These are phyloP conservation scores for Oasisia sp. DNA, from an alignment of 2,888 invertebrate species.

Conservation along the genomic window DNA sequence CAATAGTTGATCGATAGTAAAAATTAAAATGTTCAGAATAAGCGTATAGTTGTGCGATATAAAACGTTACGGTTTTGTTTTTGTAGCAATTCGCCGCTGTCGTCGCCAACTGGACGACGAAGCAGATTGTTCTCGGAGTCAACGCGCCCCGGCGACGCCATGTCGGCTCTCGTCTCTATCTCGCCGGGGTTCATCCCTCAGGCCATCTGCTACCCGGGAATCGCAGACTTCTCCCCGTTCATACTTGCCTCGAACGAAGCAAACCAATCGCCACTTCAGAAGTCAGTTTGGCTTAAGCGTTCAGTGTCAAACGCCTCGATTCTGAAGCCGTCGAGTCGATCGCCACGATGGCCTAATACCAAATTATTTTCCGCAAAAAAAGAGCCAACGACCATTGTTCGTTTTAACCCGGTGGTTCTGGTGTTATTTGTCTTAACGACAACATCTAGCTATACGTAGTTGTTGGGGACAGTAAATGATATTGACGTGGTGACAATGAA, in stretches of 20 bases:
- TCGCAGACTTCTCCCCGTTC: neutral
- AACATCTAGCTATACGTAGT: too few species aligned
- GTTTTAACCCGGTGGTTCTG: neutral
- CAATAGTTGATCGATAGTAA: too few species aligned
- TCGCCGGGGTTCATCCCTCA: neutral
- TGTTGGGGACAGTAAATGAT: too few species aligned
- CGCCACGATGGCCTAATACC: neutral
- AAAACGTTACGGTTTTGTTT: too few species aligned
- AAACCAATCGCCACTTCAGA: neutral
- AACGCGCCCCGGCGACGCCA: neutral
- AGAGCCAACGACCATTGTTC: neutral
- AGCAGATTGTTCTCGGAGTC: neutral
- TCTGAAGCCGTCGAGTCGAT: neutral
- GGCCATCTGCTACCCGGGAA: neutral
- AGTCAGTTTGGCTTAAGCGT: neutral
- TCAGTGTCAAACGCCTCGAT: neutral
- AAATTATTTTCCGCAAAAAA: neutral
- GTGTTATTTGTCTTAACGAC: too few species aligned
- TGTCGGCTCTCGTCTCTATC: neutral
- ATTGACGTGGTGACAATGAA: too few species aligned
- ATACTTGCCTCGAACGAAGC: neutral
- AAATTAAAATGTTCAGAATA: too few species aligned
- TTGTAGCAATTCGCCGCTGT: neutral
- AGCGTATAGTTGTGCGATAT: too few species aligned
- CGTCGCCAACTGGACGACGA: neutral